These are phyloP conservation scores for Coendou prehensilis DNA, from an alignment of 2,797 vertebrate genomes.

Conservation along the genomic window DNA sequence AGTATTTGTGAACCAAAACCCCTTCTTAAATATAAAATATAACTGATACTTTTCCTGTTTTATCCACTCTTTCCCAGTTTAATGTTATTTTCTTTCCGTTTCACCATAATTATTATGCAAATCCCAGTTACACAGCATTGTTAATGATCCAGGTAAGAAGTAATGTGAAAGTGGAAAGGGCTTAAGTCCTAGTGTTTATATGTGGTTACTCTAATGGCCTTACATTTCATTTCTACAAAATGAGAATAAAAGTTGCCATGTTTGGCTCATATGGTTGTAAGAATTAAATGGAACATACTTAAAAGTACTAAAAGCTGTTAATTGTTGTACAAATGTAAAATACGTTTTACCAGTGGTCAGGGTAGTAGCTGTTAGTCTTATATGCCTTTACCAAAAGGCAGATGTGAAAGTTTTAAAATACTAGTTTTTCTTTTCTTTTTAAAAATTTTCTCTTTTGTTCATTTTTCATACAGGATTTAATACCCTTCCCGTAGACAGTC, in stretches of 20 bases:
- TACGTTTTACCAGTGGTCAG: neutral
- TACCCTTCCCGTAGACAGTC: neutral
- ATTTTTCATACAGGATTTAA: slow-evolving; percentile 13
- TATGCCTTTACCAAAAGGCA: slow-evolving; percentile 18
- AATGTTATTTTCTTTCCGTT: slow-evolving; percentile 6
- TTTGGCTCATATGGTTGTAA: neutral
- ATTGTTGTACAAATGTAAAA: slow-evolving; percentile 43
- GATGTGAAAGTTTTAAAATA: slow-evolving; percentile 30
- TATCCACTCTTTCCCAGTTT: neutral
- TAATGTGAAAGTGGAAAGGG: slow-evolving; percentile 15
- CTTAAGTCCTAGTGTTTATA: slow-evolving; percentile 48
- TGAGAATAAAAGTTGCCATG: slow-evolving; percentile 40
- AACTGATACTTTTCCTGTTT: slow-evolving; percentile 18
- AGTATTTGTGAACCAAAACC: slow-evolving; percentile 5
- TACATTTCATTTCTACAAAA: slow-evolving; percentile 68
- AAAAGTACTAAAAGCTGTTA: slow-evolving; percentile 54
- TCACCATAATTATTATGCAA: neutral
- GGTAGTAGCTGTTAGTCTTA: neutral
- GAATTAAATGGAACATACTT: slow-evolving; percentile 40
- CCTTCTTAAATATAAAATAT: slow-evolving; percentile 58
- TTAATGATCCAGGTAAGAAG: slow-evolving; percentile 2
- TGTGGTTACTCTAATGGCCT: slow-evolving; percentile 6
- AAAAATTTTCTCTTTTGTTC: neutral
- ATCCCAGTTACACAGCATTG: neutral
- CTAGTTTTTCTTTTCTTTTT: slow-evolving; percentile 8